Base-by-base conservation (phyloP, 2,113 vertebrate species). In the Dryoscopus gambensis region DNA sequence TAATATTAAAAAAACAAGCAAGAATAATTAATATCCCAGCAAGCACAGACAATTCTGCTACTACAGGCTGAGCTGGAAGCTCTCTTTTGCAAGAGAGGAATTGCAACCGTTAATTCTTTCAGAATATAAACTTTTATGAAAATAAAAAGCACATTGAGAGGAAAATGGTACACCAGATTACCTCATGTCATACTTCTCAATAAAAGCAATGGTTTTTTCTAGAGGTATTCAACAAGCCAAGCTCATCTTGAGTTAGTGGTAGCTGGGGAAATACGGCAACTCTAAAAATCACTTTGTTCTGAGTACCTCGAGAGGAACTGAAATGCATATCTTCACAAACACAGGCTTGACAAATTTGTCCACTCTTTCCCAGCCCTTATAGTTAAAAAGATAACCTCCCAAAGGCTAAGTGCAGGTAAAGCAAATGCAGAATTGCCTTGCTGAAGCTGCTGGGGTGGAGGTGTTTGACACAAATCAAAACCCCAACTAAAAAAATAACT, bases 381-480 rank as follows among this genome's bases (percentile, higher is more conserved):
- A 55, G 56, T 33, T 80, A 47, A 11, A 86, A 64, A 53, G 62
- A 49, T 19, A 87, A 88, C 63, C 59, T 77, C 74, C 68, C 30
- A 73, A 73, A 88, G 76, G 42, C 24, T 31, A 93, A 84, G 55
- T 31, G 47, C 42, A 67, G 27, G 39, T 57, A 85, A 87, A 87
- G 53, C 15, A 92, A 83, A 77, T 15, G 33, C 40, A 93, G 39
- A 83, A 86, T 47, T 74, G 59, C 33, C 59, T 89, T 56, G 11
- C 22, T 83, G 56, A 93, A 93, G 28, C 64, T 82, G 79, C 85
- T 70, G 68, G 67, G 76, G 55, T 74, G 60, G 86, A 95, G 33
- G 42, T 73, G 62, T 88, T 87, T 84, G 85, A 95, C 64, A 87
- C 15, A n/a, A 89, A 81, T 70, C 83, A 89, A 93, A 96, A 86